These are phyloP conservation scores for Daubentonia madagascariensis DNA, from an alignment of 2,113 vertebrate species.

Conservation along the genomic window DNA sequence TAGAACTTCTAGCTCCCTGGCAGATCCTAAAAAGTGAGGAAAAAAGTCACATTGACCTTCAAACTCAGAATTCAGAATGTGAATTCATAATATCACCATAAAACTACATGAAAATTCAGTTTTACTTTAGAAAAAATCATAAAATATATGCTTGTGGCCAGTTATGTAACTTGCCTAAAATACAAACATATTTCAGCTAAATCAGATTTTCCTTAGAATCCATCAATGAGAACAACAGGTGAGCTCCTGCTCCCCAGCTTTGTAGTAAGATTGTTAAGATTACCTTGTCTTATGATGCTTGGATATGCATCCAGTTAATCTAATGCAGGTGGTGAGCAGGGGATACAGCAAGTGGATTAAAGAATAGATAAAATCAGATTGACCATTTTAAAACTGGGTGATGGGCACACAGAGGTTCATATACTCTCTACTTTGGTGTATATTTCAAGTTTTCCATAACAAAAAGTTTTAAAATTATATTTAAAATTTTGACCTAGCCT, in stretches of 20 bases:
- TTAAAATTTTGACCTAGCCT: background rate
- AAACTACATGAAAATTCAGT: background rate
- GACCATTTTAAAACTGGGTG: background rate
- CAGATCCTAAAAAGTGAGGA: background rate
- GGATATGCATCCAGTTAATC: background rate
- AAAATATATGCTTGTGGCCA: background rate
- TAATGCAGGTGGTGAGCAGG: background rate
- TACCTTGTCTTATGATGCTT: background rate
- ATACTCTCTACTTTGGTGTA: background rate
- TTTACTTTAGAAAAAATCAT: constrained; percentile 28
- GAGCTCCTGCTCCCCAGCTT: background rate
- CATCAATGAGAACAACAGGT: background rate
- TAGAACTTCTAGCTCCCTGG: background rate
- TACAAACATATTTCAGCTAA: constrained; percentile 29
- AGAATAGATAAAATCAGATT: constrained; percentile 12
- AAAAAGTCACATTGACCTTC: background rate
- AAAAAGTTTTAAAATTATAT: constrained; percentile 8
- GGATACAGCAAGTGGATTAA: background rate
- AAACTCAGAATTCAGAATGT: constrained; percentile 33
- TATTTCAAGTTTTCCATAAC: constrained; percentile 10
- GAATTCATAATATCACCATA: constrained; percentile 12
- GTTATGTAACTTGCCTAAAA: constrained; percentile 3
- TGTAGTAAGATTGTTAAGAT: constrained; percentile 35
- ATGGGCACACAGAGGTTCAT: background rate
- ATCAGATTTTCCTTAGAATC: constrained; percentile 31